A percentile compares a stretch with the other conserved stretches of the same genome.
Conservation (phyloP, 2,888 invertebrate genomes). For the Rhodophaea formosa region DNA sequence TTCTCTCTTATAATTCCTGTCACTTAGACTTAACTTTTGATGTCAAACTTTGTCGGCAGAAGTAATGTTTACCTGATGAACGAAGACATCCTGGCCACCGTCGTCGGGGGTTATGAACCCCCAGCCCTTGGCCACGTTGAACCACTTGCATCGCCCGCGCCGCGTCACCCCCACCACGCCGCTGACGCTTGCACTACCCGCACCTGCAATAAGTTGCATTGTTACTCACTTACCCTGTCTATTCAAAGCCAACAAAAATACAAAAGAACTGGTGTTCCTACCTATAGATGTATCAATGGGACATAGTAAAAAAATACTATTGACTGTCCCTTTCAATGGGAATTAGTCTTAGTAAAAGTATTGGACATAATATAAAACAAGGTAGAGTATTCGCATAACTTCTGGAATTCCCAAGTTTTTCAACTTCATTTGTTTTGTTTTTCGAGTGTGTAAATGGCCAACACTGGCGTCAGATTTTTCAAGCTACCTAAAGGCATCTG, state of each 20-base stretch:
- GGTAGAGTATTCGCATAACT: no score
- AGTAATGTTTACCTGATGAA: conserved; percentile 90
- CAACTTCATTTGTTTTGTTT: no score
- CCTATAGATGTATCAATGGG: not conserved
- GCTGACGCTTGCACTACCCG: conserved; percentile 49
- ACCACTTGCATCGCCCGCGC: conserved; percentile 95
- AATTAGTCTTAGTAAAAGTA: not conserved
- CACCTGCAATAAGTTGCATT: conserved; percentile 50
- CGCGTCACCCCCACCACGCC: conserved; percentile 82
- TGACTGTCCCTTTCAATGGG: not conserved
- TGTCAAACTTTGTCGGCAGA: not conserved
- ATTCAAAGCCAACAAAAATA: not conserved
- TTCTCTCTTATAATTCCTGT: no score
- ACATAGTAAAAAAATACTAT: not conserved
- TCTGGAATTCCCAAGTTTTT: no score
- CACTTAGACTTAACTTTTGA: no score
- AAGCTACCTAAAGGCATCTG: no score
- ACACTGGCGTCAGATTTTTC: no score
- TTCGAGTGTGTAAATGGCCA: no score
- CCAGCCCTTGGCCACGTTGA: conserved; percentile 97
- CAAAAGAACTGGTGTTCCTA: not conserved
- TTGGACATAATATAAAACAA: not conserved
- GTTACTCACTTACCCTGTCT: conserved; percentile 2
- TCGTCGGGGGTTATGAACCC: conserved; percentile 96
- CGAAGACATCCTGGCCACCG: conserved; percentile 94